A percentile compares a stretch with the other conserved stretches of the same genome.
These are phyloP conservation scores for Meloidogyne floridensis DNA, from an alignment of 1,140 invertebrate species.

Conservation along the genomic window DNA sequence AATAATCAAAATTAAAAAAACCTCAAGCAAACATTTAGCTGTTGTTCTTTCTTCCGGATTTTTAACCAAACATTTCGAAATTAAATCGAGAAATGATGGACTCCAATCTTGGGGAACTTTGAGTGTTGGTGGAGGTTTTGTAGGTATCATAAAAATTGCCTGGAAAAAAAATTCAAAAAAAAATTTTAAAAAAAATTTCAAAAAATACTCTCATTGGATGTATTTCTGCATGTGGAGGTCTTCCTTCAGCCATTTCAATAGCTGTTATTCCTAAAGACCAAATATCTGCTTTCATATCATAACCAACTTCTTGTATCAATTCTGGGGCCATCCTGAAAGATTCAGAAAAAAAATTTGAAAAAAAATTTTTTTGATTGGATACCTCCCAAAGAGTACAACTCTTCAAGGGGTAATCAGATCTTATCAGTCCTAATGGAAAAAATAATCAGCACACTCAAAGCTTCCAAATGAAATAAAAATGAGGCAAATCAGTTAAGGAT, in stretches of 20 bases:
- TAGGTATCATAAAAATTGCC: constrained; percentile 98
- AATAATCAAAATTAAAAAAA: constrained; percentile 43
- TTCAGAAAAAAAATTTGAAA: too few relatives aligned
- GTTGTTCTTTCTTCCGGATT: constrained; percentile 92
- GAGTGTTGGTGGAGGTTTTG: constrained; percentile 95
- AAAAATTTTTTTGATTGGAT: too few relatives aligned
- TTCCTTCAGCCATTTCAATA: constrained; percentile 98
- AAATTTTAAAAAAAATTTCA: constrained; percentile 25
- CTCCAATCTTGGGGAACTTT: constrained; percentile 93
- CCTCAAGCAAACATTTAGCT: constrained; percentile 80
- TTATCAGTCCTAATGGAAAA: too few relatives aligned
- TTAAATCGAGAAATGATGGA: constrained; percentile 95
- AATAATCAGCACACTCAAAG: too few relatives aligned
- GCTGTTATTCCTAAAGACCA: constrained; percentile 93
- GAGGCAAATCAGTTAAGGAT: too few relatives aligned
- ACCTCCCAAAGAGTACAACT: not conserved
- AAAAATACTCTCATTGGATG: constrained; percentile 86
- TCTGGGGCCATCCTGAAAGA: constrained; percentile 87
- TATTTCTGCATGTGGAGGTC: constrained; percentile 98
- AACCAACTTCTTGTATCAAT: constrained; percentile 98
- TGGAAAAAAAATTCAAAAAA: constrained; percentile 50
- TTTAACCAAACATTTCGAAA: constrained; percentile 81
- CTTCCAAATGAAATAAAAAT: too few relatives aligned
- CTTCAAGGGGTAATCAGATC: too few relatives aligned
- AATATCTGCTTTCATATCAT: constrained; percentile 95